Evolutionary conservation across 2,113 vertebrate genomes (phyloP), one percentile per base, ranked within the genome.

Genomic region (Ammodytes dubius): DNA sequence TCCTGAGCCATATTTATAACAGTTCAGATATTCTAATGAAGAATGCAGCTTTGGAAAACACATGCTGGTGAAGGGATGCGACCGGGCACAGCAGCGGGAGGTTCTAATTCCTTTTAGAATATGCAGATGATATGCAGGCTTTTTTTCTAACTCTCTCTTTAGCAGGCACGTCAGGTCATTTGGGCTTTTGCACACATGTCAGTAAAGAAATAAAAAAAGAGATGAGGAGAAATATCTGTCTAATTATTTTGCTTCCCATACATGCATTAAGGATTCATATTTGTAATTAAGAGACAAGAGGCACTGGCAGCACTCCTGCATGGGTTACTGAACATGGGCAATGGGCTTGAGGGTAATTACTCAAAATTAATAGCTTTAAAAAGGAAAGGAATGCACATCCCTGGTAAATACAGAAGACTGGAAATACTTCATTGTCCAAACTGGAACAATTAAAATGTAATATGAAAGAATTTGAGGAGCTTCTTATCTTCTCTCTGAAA

Each of bases 251-350:
- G 92, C 95, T 95, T 97, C 95, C 95, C 96, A 96, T 95, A 94
- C 88, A 91, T 93, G 94, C 94, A 96, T 97, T 96, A 96, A 94
- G 92, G 92, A 96, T 96, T 97, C 94, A 94, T 84, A 96, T 96
- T 96, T 94, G 94, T 97, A 97, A 97, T 97, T 97, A 97, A 97
- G 96, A 97, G 96, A 96, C 96, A 96, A 95, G 95, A 96, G 95
- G 95, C 94, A 86, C 94, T 95, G 96, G 96, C 96, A 96, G 95
- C 27, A 92, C 94, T 94, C 94, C 93, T 94, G 92, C 94, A 97
- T 92, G 96, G 96, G 94, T 96, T 96, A 96, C 90, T 97, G 96
- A 96, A 95, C 96, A 96, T 93, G 93, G 94, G 91, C 27, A 27
- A 89, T 84, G 93, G 95, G 94, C 95, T 93, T 94, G 93, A 95